Percentiles rank a stretch among this genome's conserved stretches.
Evolutionary conservation across 2,888 invertebrate genomes (phyloP).

Genomic region (Chesias legatella): DNA sequence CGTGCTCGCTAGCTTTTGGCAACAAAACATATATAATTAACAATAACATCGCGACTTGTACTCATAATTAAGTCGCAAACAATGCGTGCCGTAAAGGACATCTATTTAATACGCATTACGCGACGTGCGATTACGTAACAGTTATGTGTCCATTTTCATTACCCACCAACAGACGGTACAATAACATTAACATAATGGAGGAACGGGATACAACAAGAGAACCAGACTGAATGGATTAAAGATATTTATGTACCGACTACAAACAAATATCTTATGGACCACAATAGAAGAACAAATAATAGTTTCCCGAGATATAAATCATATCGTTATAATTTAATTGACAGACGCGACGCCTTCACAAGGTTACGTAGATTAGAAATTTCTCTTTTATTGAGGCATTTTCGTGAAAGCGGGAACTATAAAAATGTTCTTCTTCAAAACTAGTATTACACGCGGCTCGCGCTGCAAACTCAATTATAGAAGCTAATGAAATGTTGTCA

Average conservation of each 20-base stretch:
- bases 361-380: constrained; percentile 32
- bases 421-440: constrained; percentile 28
- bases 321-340: constrained; percentile 19
- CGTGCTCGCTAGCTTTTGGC: background rate
- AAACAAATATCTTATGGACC: background rate
- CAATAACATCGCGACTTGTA: constrained; percentile 1
- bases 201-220: constrained; percentile 18
- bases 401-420: constrained; percentile 38
- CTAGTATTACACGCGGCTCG: constrained; percentile 29
- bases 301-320: constrained; percentile 11
- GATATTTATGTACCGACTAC: constrained; percentile 1
- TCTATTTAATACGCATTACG: constrained; percentile 41
- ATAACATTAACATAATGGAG: constrained; percentile 18
- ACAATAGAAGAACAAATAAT: background rate
- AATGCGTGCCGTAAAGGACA: constrained; percentile 29
- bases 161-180: constrained; percentile 32
- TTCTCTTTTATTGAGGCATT: constrained; percentile 39
- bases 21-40: background rate
- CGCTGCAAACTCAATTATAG: constrained; percentile 36
- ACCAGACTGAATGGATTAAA: constrained; percentile 4
- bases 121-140: constrained; percentile 33
- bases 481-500: constrained; percentile 50
- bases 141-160: constrained; percentile 40
- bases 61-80: constrained; percentile 8
- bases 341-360: constrained; percentile 29